These are phyloP conservation scores for Drosophila pegasa DNA, from an alignment of 2,888 invertebrate genomes.

Conservation along the genomic window DNA sequence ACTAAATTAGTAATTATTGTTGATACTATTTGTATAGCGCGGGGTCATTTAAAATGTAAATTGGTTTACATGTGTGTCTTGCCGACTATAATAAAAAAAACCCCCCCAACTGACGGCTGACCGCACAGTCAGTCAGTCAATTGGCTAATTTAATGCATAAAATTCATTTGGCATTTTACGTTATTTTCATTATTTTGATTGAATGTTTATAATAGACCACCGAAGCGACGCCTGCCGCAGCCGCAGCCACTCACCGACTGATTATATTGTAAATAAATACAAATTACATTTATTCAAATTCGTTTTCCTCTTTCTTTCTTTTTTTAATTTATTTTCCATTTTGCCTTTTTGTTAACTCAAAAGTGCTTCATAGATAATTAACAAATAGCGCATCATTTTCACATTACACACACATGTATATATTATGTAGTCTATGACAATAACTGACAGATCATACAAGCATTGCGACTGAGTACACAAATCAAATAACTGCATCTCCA, in stretches of 20 bases:
- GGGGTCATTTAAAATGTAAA: conserved; percentile 28
- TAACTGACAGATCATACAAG: conserved; percentile 39
- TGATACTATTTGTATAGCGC: conserved; percentile 11
- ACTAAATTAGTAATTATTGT: conserved; percentile 21
- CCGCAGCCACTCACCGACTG: conserved; percentile 36
- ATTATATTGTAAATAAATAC: conserved; percentile 63
- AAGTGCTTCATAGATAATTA: conserved; percentile 72
- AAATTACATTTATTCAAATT: conserved; percentile 58
- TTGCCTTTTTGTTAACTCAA: conserved; percentile 28
- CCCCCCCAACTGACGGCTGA: conserved; percentile 8
- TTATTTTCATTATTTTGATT: conserved; percentile 66
- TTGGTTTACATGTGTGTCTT: conserved; percentile 21
- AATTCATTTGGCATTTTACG: conserved; percentile 53
- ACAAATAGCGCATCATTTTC: conserved; percentile 70
- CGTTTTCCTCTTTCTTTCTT: conserved; percentile 12
- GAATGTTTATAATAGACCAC: conserved; percentile 53
- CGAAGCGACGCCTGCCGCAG: conserved; percentile 8
- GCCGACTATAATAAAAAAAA: conserved; percentile 15
- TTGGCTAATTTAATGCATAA: conserved; percentile 58
- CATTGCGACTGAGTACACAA: conserved; percentile 55
- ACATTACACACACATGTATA: conserved; percentile 20
- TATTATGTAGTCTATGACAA: conserved; percentile 22
- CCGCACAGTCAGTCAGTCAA: conserved; percentile 56
- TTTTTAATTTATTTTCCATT: conserved; percentile 10
- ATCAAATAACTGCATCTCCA: conserved; percentile 67